Conservation (phyloP, 2,888 invertebrate species). For the Apamea monoglypha region DNA sequence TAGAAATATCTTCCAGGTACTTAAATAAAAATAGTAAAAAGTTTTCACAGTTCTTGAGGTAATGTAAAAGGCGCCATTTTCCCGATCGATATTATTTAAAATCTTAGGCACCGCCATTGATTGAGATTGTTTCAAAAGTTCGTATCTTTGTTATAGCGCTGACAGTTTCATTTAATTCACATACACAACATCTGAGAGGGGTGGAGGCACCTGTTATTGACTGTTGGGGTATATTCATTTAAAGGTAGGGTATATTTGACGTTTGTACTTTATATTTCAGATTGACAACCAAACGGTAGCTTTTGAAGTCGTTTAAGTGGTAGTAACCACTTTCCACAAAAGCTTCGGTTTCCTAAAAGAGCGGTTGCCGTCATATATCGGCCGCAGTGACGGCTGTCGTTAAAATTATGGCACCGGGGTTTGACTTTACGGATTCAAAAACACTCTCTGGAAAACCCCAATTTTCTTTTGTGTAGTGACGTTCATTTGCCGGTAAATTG, state of each 20-base stretch:
- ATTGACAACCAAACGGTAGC: not conserved
- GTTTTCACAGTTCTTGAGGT: not conserved
- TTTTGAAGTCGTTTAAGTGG: not conserved
- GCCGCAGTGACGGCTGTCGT: not conserved
- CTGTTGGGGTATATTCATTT: slow-evolving; percentile 5
- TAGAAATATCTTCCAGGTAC: too few relatives aligned
- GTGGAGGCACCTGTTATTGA: slow-evolving; percentile 25
- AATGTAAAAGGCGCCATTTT: slow-evolving; percentile 4
- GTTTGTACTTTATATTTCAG: not conserved
- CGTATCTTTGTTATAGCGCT: slow-evolving; percentile 44
- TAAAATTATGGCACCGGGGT: not conserved
- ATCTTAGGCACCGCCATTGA: slow-evolving; percentile 33
- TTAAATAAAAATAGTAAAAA: slow-evolving; percentile 1
- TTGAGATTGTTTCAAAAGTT: slow-evolving; percentile 58
- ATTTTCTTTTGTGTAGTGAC: too few relatives aligned
- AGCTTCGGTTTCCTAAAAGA: not conserved
- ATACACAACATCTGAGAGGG: slow-evolving; percentile 35
- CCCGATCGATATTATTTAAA: slow-evolving; percentile 49
- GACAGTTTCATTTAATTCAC: slow-evolving; percentile 59
- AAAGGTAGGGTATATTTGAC: not conserved
- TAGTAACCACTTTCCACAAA: too few relatives aligned
- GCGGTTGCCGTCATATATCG: not conserved
- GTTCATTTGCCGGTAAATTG: too few relatives aligned
- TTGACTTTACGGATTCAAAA: not conserved
- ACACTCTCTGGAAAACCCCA: too few relatives aligned